Evolutionary conservation across 2,113 vertebrate species (phyloP), one percentile per base, ranked within the genome.

Genomic region (Galemys pyrenaicus): DNA sequence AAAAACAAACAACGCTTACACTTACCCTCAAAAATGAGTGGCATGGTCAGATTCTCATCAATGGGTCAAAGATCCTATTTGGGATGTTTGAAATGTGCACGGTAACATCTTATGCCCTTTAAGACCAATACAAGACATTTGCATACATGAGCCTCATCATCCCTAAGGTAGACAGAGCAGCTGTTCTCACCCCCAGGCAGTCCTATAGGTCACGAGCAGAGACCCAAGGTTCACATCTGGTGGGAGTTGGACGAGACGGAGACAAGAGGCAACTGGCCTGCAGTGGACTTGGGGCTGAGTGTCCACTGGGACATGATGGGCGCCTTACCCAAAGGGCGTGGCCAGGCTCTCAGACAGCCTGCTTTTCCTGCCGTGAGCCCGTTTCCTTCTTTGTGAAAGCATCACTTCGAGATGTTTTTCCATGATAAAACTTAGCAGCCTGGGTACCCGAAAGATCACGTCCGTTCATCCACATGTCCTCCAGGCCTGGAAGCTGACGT

Each of bases 61-160:
- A 46, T 54, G 44, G 89, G 67, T 54, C 54, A 62, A 62, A 70
- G 49, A 64, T 58, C 54, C 46, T 49, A 78, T 39, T 92, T 92
- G 16, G 37, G 83, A 84, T 92, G 67, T 81, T 92, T 95, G 7
- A 84, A 44, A 71, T 80, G 77, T 15, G 70, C 89, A 78, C 26
- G 75, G 44, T 64, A 68, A 58, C 54, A 80, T 60, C 67, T 67
- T 68, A 26, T n/a, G 3, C 37, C 56, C 83, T 95, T 49, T 49
- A 49, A 49, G 46, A 49, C 9, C 10, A 49, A 9, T 49, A 49
- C 46, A 11, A 49, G 46, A 49, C 7, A 16, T 75, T 62, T 75
- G 49, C 28, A 41, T 74, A 6, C 17, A n/a, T 64, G 35, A 58
- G 12, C 9, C 51, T 71, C 11, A 65, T 32, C 26, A 67, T 68